Base-by-base conservation (phyloP, 2,888 invertebrate species). In the Deilephila elpenor region DNA sequence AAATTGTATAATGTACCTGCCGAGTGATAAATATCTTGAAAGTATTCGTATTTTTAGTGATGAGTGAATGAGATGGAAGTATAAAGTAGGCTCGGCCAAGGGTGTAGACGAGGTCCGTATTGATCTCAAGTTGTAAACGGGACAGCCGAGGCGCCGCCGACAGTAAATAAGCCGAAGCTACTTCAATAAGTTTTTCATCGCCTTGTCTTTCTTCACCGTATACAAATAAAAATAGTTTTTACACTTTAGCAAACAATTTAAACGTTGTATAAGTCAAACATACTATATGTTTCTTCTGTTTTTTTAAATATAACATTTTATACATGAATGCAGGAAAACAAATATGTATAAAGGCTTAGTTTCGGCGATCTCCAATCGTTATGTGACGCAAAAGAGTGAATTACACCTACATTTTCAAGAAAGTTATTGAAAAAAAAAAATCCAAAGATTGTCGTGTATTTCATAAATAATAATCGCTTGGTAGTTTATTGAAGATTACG, bases 71-170 rank as follows among this genome's bases (percentile, higher is more conserved):
- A 73, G 71, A 73, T 71, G 29, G 61, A 62, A 51, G 51, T 51
- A 67, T 67, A 67, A 59, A 59, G 20, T 73, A 73, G 73, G 71
- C 73, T 71, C 56, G 61, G 25, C 56, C 37, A 70, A 71, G 71
- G 37, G 53, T 73, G 61, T 53, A 73, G 73, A 56, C 71, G 53
- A 61, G 84, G 88, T 89, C 85, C 84, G 91, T 93, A 93, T 93
- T 89, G 93, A 93, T 92, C 91, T 88, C 80, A 80, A 86, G 86
- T 85, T 82, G 84, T 84, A 85, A 84, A 83, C 86, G 83, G 84
- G 83, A 84, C 86, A 83, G 85, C 81, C 84, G 82, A 84, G 74
- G 78, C 79, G 84, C 82, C 83, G 82, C 77, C 82, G 82, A 81
- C 83, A 84, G 84, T 88, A 87, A 89, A 90, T 87, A 89, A 84